phyloP scores from a whole-genome alignment of 1,140 invertebrate species.

The Nomia melanderi region DNA sequence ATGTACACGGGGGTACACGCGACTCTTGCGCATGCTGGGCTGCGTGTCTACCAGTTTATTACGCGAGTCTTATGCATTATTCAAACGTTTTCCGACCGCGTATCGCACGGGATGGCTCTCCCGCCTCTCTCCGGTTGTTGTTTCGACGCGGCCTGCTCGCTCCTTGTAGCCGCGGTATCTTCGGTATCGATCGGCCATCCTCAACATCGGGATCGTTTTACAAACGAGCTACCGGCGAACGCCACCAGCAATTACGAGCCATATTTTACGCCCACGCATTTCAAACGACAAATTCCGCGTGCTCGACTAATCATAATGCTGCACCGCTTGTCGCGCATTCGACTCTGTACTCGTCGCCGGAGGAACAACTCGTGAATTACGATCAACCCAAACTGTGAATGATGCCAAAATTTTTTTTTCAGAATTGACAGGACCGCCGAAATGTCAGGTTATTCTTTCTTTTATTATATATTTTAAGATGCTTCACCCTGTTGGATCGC shows the following conservation, averaged over 20 bases:
- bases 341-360: not conserved
- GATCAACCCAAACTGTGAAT: not conserved
- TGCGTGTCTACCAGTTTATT: conserved; percentile 51
- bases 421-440: too few relatives aligned
- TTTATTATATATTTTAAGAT: too few relatives aligned
- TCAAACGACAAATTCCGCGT: conserved; percentile 33
- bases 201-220: conserved; percentile 12
- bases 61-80: conserved; percentile 57
- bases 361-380: not conserved
- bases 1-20: not conserved
- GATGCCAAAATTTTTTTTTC: too few relatives aligned
- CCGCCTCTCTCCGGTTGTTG: not conserved
- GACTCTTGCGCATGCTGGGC: conserved; percentile 15
- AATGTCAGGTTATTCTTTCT: too few relatives aligned
- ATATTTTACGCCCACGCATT: conserved; percentile 26
- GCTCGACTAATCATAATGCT: conserved; percentile 34
- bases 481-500: too few relatives aligned
- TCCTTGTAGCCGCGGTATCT: not conserved
- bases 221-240: conserved; percentile 11
- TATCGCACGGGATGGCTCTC: conserved; percentile 13
- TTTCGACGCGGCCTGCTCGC: not conserved
- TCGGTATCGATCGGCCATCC: conserved; percentile 26
- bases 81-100: conserved; percentile 36
- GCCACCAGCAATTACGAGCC: conserved; percentile 12
- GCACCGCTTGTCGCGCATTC: conserved; percentile 9